Base-by-base conservation (phyloP, 1,140 invertebrate genomes). In the Neodiprion virginianus region DNA sequence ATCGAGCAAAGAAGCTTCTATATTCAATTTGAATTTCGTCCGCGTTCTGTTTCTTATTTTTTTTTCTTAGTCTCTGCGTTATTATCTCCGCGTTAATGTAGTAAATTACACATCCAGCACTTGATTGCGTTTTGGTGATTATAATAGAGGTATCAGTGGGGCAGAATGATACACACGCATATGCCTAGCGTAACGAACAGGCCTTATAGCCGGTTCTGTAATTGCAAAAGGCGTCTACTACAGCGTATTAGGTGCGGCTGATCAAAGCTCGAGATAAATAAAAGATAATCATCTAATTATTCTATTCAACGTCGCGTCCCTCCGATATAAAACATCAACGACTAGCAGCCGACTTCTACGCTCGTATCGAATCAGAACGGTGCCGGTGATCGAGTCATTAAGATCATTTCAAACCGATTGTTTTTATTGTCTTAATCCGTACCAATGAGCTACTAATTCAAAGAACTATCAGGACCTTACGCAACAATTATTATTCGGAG, bases 141-240 rank as follows among this genome's bases (percentile, higher is more conserved):
- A 84, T 87, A 87, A 87, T 87, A 82, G 85, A 86, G 85, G 82
- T 85, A 87, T 88, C 85, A 88, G 87, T 86, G 77, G 74, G 78
- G 74, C 28, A 40, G 79, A 77, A 78, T 76, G 83, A 82, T 83
- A 78, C 77, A 76, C 76, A 82, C 82, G 80, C 78, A 68, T 40
- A 40, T 40, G 28, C 5, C 28, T 4, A 40, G 28, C 28, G 28
- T 40, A 40, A 40, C 28, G 28, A 40, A 40, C 28, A 40, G 28
- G 28, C 5, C 28, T 40, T 40, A 40, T 40, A 40, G 28, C 28
- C 28, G 28, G 28, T 40, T 40, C 28, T 40, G 85, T 88, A 88
- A 88, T 86, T 83, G 82, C 84, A 83, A 87, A 86, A 85, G 79
- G 80, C 84, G 79, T 83, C 79, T 80, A 80, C 28, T 40, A 85